phyloP scores from a whole-genome alignment of 2,113 vertebrate species.

The Nanorana parkeri region DNA sequence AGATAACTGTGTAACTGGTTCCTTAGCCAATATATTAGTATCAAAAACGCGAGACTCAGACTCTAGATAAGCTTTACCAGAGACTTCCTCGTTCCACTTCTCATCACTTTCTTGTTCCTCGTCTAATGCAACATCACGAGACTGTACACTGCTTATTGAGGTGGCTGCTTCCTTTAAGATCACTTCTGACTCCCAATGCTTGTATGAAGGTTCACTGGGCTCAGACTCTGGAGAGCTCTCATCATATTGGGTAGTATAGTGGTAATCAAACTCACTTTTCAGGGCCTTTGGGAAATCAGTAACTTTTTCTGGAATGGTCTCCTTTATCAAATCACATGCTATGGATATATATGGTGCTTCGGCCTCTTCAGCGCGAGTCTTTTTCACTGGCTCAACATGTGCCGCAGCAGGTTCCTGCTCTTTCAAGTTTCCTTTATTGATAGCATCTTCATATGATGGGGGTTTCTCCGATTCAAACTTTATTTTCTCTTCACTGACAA shows the following conservation, averaged over 20 bases:
- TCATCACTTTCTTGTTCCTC: slow-evolving; percentile 60
- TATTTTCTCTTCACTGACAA: slow-evolving; percentile 71
- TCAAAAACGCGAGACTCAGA: slow-evolving; percentile 61
- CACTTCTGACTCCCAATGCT: slow-evolving; percentile 70
- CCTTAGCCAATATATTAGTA: slow-evolving; percentile 39
- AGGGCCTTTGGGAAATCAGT: slow-evolving; percentile 65
- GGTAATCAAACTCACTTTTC: slow-evolving; percentile 61
- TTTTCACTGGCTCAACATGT: slow-evolving; percentile 59
- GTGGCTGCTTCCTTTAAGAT: slow-evolving; percentile 63
- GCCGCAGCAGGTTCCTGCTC: slow-evolving; percentile 58
- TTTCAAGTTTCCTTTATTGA: slow-evolving; percentile 68
- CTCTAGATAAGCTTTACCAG: slow-evolving; percentile 74
- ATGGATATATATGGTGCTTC: slow-evolving; percentile 82
- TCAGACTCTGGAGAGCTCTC: slow-evolving; percentile 69
- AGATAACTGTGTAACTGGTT: slow-evolving; percentile 57
- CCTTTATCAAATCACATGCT: slow-evolving; percentile 92
- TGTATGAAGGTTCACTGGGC: slow-evolving; percentile 71
- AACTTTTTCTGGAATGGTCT: slow-evolving; percentile 76
- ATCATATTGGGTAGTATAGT: slow-evolving; percentile 65
- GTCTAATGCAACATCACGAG: slow-evolving; percentile 42
- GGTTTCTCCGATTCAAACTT: slow-evolving; percentile 80
- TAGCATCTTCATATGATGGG: slow-evolving; percentile 84
- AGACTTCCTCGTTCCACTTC: slow-evolving; percentile 56
- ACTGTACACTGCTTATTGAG: slow-evolving; percentile 59
- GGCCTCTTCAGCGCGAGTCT: slow-evolving; percentile 67